Evolutionary conservation across 1,140 invertebrate species (phyloP), one percentile per base, ranked within the genome.

Genomic region (Stegodyphus dumicola): DNA sequence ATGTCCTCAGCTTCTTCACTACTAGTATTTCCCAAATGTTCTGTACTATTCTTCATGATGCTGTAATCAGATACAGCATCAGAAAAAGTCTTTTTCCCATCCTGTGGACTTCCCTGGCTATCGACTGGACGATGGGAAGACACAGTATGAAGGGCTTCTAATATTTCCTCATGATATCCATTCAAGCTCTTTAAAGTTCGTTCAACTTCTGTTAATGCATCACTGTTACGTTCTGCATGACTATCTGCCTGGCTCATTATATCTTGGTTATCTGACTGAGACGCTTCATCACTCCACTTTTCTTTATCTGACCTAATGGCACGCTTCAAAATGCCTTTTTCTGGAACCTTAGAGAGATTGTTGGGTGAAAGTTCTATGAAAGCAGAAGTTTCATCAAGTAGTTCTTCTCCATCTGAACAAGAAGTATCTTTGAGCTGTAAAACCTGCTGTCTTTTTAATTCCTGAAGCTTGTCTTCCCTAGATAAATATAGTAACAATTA

Each of bases 81-180:
- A 6, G 73, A n/a, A 52, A 83, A 84, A 70, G 77, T 74, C 33
- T 80, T 77, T 67, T 74, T 73, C 7, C 52, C 73, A 70, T 83
- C 74, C 70, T 76, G 69, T 56, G 87, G 86, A 49, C 87, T 87
- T 69, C 49, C 74, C 60, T 83, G 78, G 54, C 56, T 74, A 69
- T 74, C 56, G 15, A 60, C 17, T 49, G 78, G 81, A 48, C 86
- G 83, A 78, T 87, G 80, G 51, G 71, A 73, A 60, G 86, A 73
- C 51, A 77, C 85, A 11, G 87, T 52, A 48, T 88, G 93, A 87
- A 98, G 89, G 7, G 95, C 95, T 89, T 96, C 95, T 70, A 98
- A 92, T 88, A 98, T 95, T 88, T 97, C 95, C 88, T 97, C 96
- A 89, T 97, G 96, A 90, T 98, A 98, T n/a, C 96, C 96, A 91